These are phyloP conservation scores for Agrenia bidenticulata DNA, from an alignment of 2,888 invertebrate species.

Conservation along the genomic window DNA sequence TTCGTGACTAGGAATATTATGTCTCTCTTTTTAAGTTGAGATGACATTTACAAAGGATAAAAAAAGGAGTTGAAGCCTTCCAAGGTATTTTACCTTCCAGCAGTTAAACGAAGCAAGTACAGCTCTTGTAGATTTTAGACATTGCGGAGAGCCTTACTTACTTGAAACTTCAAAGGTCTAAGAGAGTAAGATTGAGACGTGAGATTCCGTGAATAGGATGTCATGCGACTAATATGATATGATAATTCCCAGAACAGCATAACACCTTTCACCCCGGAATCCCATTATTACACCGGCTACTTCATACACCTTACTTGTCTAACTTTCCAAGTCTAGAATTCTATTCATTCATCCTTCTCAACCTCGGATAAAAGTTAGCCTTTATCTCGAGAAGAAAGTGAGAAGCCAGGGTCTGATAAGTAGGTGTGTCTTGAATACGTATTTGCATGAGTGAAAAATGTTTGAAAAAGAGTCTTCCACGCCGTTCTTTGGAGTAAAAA, in stretches of 20 bases:
- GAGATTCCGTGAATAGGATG: conserved; percentile 8
- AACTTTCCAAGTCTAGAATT: no score
- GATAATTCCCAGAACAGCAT: conserved; percentile 18
- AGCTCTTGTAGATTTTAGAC: background rate
- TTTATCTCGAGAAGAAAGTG: no score
- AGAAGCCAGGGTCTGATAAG: no score
- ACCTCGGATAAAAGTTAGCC: no score
- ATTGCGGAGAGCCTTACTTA: background rate
- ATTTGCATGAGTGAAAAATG: conserved; percentile 16
- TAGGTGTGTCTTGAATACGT: conserved; percentile 6
- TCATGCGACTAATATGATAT: conserved; percentile 16
- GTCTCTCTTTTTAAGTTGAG: conserved; percentile 27
- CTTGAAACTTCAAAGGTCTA: background rate
- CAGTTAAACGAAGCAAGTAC: conserved; percentile 4
- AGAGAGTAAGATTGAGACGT: background rate
- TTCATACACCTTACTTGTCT: background rate
- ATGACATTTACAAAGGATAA: conserved; percentile 37
- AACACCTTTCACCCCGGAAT: conserved; percentile 13
- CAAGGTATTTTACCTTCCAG: conserved; percentile 21
- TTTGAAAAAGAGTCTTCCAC: background rate
- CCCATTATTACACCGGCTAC: conserved; percentile 8
- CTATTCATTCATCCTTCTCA: no score
- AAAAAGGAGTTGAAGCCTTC: conserved; percentile 15
- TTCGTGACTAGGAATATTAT: conserved; percentile 36
- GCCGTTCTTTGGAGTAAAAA: background rate